phyloP scores from a whole-genome alignment of 2,888 invertebrate species.

The Hirtodrosophila confusa region DNA sequence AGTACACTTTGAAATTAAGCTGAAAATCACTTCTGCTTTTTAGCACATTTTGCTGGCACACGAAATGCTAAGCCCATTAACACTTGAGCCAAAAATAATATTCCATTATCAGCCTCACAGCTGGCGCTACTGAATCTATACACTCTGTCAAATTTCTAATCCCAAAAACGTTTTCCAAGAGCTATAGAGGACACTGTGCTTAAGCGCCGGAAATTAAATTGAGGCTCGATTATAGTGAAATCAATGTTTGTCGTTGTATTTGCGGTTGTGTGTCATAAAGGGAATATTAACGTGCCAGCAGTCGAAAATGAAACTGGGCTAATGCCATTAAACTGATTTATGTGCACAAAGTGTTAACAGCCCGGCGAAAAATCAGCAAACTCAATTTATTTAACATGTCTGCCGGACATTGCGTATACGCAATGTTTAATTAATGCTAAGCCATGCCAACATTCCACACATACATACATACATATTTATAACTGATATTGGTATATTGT shows the following conservation, averaged over 20 bases:
- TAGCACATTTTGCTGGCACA: slow-evolving; percentile 20
- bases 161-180: neutral
- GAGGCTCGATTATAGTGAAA: slow-evolving; percentile 58
- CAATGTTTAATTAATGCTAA: slow-evolving; percentile 53
- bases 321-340: slow-evolving; percentile 69
- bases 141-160: slow-evolving; percentile 34
- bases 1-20: slow-evolving; percentile 4
- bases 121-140: neutral
- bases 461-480: slow-evolving; percentile 35
- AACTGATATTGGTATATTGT: slow-evolving; percentile 35
- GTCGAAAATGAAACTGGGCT: slow-evolving; percentile 62
- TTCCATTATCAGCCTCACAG: slow-evolving; percentile 21
- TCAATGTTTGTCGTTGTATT: slow-evolving; percentile 42
- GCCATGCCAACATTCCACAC: slow-evolving; percentile 7
- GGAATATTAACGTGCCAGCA: slow-evolving; percentile 26
- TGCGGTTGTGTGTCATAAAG: slow-evolving; percentile 27
- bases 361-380: slow-evolving; percentile 43
- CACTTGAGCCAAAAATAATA: slow-evolving; percentile 38
- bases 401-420: slow-evolving; percentile 48
- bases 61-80: slow-evolving; percentile 51
- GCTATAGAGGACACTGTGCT: slow-evolving; percentile 15
- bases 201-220: slow-evolving; percentile 75
- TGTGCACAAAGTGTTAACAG: slow-evolving; percentile 63
- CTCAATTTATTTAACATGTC: slow-evolving; percentile 53
- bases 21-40: slow-evolving; percentile 19